Base-by-base conservation (phyloP, 2,888 invertebrate species). In the Melangyna quadrimaculata region DNA sequence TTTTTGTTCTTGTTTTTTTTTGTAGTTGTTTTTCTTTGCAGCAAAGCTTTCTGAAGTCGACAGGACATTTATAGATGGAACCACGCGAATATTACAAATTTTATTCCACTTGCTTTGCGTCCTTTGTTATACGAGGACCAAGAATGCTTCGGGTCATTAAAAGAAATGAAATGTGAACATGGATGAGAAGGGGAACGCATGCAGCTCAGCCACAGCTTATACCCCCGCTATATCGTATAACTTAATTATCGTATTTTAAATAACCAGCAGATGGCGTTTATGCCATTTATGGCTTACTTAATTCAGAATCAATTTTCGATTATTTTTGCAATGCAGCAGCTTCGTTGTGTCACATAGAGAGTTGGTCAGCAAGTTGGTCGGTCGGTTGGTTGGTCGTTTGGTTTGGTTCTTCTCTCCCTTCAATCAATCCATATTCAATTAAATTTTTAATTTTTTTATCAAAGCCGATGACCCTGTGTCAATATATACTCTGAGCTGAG, bases 261-360 rank as follows among this genome's bases (percentile, higher is more conserved):
- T 40, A 40, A 22, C 70, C 55, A 71, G 55, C 83, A 83, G 78
- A 83, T 83, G 83, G 78, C 57, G 57, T 78, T 67, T 71, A 51
- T 65, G 32, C 22, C 27, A 70, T 53, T 77, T 70, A 69, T 59
- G 24, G 67, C 70, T 70, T 83, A 61, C 51, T 71, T n/a, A n/a
- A n/a, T 24, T 59, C 17, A 22, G 45, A 69, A 80, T 71, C 71
- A 74, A 72, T 80, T 84, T 80, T 74, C 84, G 75, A 75, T 75
- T 75, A 71, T 48, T 32, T 27, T 32, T 45, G 43, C 51, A 67
- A 53, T 32, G 57, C 63, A 65, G n/a, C 63, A 6, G 10, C 29
- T 10, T 27, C 40, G 24, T 29, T n/a, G n/a, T n/a, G n/a, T n/a
- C n/a, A n/a, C n/a, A n/a, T n/a, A n/a, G n/a, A n/a, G n/a, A n/a